Conservation (phyloP, 2,888 invertebrate genomes). For the Eupithecia inturbata region DNA sequence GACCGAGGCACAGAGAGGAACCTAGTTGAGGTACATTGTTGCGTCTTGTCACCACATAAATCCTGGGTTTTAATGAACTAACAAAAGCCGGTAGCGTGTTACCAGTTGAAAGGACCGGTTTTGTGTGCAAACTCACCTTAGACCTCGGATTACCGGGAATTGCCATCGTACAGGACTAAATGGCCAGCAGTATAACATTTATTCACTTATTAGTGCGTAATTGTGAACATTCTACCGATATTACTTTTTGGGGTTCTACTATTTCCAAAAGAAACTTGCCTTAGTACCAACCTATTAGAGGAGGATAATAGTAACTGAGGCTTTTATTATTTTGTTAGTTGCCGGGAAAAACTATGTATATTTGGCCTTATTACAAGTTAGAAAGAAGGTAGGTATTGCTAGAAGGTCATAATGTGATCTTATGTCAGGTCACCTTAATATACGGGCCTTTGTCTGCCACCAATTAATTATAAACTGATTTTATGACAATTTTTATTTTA, state of each 20-base stretch:
- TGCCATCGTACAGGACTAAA: constrained; percentile 60
- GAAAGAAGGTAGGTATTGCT: background rate
- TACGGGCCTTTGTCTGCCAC: background rate
- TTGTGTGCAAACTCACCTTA: constrained; percentile 24
- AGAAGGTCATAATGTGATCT: background rate
- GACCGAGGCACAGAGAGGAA: too few species aligned
- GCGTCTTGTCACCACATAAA: too few species aligned
- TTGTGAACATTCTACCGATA: constrained; percentile 49
- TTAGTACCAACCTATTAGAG: background rate
- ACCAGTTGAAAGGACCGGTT: background rate
- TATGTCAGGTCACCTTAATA: background rate
- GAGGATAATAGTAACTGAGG: background rate
- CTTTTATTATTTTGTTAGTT: background rate
- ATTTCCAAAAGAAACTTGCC: constrained; percentile 14
- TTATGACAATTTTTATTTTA: background rate
- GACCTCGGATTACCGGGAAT: constrained; percentile 71
- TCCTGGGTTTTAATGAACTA: background rate
- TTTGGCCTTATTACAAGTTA: background rate
- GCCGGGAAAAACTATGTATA: background rate
- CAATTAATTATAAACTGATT: background rate
- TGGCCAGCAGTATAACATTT: constrained; percentile 51
- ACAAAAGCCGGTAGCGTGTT: background rate
- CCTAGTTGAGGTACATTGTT: background rate
- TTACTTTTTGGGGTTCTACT: constrained; percentile 34
- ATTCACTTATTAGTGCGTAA: constrained; percentile 65